Conservation (phyloP, 2,888 invertebrate species). For the Colostygia pectinataria region DNA sequence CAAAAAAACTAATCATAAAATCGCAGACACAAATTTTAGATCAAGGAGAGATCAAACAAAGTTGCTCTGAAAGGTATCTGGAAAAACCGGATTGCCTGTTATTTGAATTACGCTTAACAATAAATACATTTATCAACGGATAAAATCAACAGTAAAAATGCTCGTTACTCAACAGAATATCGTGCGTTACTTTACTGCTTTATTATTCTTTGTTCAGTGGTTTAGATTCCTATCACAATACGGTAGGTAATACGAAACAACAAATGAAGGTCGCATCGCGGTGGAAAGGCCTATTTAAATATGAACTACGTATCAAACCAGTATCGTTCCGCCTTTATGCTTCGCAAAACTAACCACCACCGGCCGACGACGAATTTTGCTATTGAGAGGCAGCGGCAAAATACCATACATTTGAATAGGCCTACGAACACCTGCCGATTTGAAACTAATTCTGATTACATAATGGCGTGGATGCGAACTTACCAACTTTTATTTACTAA, state of each 20-base stretch:
- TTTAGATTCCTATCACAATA: constrained; percentile 60
- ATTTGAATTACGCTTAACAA: constrained; percentile 14
- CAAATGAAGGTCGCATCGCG: constrained; percentile 60
- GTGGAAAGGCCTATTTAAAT: constrained; percentile 47
- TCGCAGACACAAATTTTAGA: constrained; percentile 29
- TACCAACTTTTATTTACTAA: too few relatives aligned
- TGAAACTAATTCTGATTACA: constrained; percentile 46
- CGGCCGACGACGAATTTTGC: too few relatives aligned
- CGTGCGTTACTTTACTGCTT: constrained; percentile 9
- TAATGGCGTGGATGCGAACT: too few relatives aligned
- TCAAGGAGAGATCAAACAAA: constrained; percentile 39
- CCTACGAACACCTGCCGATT: constrained; percentile 59
- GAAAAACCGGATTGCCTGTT: not conserved
- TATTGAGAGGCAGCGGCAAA: too few relatives aligned
- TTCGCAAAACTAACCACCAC: too few relatives aligned
- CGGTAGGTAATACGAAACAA: constrained; percentile 58
- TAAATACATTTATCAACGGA: too few relatives aligned
- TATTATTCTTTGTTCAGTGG: constrained; percentile 17
- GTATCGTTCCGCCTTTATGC: too few relatives aligned
- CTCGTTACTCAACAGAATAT: constrained; percentile 50
- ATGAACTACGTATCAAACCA: too few relatives aligned
- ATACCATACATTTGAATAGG: too few relatives aligned
- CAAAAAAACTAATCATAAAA: too few relatives aligned
- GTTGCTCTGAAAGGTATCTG: not conserved
- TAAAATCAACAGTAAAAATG: constrained; percentile 54